These are phyloP conservation scores for Muraenolepis orangiensis DNA, from an alignment of 2,797 vertebrate species.

Conservation along the genomic window DNA sequence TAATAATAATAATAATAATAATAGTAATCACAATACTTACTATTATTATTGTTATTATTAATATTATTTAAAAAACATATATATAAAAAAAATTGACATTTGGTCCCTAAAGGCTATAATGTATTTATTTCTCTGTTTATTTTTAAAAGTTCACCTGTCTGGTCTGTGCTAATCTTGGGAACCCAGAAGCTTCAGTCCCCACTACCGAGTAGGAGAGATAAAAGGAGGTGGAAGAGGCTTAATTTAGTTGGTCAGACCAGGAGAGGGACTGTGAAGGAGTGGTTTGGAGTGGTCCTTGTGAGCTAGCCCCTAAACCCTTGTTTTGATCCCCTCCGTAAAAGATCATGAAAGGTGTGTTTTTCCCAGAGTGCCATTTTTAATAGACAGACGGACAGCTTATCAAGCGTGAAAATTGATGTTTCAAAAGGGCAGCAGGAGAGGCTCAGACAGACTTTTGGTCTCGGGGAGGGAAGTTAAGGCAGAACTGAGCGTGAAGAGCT, in stretches of 20 bases:
- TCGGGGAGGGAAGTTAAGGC: conserved; percentile 8
- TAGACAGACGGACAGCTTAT: conserved; percentile 14
- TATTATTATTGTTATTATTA: too few relatives aligned
- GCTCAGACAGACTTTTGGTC: conserved; percentile 35
- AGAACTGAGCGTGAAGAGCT: conserved; percentile 18
- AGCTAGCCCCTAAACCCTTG: conserved; percentile 20
- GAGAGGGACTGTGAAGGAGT: conserved; percentile 15
- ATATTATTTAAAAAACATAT: background rate
- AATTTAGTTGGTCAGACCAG: conserved; percentile 35
- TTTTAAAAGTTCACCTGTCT: background rate
- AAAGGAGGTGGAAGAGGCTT: conserved; percentile 13
- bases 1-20: background rate
- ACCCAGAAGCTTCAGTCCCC: background rate
- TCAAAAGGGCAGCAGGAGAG: conserved; percentile 51
- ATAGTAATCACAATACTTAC: background rate
- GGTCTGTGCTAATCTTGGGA: background rate
- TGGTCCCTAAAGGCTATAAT: background rate
- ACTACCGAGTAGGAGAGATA: conserved; percentile 19
- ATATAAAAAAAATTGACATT: background rate
- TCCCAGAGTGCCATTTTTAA: conserved; percentile 44
- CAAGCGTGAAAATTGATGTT: conserved; percentile 41
- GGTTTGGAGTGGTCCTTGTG: conserved; percentile 26
- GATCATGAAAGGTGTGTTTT: conserved; percentile 41
- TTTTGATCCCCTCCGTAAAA: conserved; percentile 58
- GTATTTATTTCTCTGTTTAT: conserved; percentile 6